A percentile compares a stretch with the other conserved stretches of the same genome.
Conservation (phyloP, 2,797 vertebrate species). For the Stomatorhinus walkeri region DNA sequence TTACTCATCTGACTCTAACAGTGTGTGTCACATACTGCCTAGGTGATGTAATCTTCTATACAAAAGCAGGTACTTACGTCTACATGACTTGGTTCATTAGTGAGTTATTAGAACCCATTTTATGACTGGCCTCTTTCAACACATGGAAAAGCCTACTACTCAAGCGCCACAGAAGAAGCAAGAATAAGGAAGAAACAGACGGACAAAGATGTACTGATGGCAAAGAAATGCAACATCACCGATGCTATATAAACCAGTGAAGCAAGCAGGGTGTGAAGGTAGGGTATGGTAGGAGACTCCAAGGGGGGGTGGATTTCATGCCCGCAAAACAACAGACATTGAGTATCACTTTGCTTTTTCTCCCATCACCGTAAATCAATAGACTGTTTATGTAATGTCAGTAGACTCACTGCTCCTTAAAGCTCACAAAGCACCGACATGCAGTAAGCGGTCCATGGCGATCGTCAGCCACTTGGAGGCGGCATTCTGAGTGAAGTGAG, state of each 20-base stretch:
- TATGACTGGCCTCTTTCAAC: neutral
- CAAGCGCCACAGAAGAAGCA: neutral
- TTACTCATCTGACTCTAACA: constrained; percentile 7
- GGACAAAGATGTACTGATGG: neutral
- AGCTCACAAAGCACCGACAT: neutral
- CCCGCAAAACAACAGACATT: neutral
- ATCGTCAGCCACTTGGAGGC: neutral
- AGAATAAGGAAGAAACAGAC: neutral
- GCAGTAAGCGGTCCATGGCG: neutral
- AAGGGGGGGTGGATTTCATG: neutral
- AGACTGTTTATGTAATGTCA: neutral
- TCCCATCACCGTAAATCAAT: neutral
- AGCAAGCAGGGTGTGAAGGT: neutral
- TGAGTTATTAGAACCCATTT: neutral
- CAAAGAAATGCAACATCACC: neutral
- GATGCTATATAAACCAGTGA: neutral
- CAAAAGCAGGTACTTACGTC: neutral
- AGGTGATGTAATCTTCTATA: constrained; percentile 2
- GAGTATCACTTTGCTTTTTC: neutral
- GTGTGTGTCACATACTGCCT: neutral
- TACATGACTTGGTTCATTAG: neutral
- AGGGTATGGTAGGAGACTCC: neutral
- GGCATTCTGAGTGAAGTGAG: neutral
- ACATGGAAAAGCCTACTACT: neutral
- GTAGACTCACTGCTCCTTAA: neutral